Conservation (phyloP, 2,888 invertebrate species). For the Lathronympha strigana region DNA sequence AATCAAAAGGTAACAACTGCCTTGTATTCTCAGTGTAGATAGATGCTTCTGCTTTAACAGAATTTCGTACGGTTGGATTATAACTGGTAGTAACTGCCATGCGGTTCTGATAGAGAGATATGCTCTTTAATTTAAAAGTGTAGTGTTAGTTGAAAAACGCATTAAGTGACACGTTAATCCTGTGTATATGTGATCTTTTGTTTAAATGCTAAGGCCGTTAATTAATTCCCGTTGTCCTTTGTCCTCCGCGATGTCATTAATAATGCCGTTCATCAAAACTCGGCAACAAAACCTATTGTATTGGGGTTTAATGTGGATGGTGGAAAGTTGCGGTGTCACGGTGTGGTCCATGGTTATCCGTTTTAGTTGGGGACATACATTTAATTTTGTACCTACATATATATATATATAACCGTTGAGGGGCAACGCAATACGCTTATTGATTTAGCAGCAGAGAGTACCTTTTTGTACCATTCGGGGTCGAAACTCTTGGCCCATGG, state of each 20-base stretch:
- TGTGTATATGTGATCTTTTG: neutral
- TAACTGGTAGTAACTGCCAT: neutral
- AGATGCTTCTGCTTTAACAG: neutral
- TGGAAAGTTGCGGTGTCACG: neutral
- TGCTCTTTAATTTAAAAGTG: neutral
- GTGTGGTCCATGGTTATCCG: neutral
- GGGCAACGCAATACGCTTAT: no score
- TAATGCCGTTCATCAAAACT: constrained; percentile 39
- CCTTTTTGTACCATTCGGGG: no score
- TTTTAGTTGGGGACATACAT: neutral
- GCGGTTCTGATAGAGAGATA: neutral
- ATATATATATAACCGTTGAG: neutral
- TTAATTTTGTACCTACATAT: neutral
- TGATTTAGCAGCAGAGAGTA: no score
- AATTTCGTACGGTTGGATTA: neutral
- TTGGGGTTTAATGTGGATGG: constrained; percentile 19
- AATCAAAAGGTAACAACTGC: neutral
- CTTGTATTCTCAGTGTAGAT: neutral
- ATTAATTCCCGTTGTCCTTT: constrained; percentile 39
- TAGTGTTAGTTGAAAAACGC: neutral
- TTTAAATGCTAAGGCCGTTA: constrained; percentile 16
- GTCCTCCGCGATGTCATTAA: constrained; percentile 36
- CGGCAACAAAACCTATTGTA: constrained; percentile 40
- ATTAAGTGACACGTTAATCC: neutral
- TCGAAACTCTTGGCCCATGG: no score